Base-by-base conservation (phyloP, 1,140 invertebrate species). In the Caenorhabditis remanei region DNA sequence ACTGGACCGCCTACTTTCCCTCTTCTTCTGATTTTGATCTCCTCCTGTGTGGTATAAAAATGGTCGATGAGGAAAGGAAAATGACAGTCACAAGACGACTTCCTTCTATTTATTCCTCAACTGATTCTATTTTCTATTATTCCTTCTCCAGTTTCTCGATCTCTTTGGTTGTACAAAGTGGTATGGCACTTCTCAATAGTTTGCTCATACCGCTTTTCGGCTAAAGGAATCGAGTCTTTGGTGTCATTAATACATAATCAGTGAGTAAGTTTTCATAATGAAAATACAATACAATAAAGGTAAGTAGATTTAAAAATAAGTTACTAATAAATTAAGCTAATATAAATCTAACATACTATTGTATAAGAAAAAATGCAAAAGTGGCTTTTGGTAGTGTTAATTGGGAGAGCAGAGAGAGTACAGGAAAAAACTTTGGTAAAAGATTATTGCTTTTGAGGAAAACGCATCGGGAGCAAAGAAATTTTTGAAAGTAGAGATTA, bases 141-240 rank as follows among this genome's bases (percentile, higher is more conserved):
- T 7, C 16, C 65, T 40, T 7, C 16, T 41, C 41, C 40, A n/a
- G 46, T 71, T 43, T 79, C 71, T 79, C 71, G 40, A 79, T 79
- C 21, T 79, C 71, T 79, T 79, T 79, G 71, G 71, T 79, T 79
- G 71, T 79, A 79, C 71, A 79, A 79, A 79, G 71, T 79, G 71
- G 71, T 79, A 79, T 79, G 71, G 71, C 46, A 46, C n/a, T 41
- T 43, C 14, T 19, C 11, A 24, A 21, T 32, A n/a, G 14, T 7
- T 6, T n/a, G 65, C 41, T 43, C 71, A 79, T 79, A 79, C 71
- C 46, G 71, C 71, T 79, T 79, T 79, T 50, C 71, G 24, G 71
- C 71, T 79, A n/a, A 79, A 79, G 71, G 71, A 79, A 79, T 79
- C 40, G 71, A 21, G 16, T 71, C 0, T 46, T 13, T 71, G 40